Base-by-base conservation (phyloP, 1,140 invertebrate genomes). In the Hermetia illucens region DNA sequence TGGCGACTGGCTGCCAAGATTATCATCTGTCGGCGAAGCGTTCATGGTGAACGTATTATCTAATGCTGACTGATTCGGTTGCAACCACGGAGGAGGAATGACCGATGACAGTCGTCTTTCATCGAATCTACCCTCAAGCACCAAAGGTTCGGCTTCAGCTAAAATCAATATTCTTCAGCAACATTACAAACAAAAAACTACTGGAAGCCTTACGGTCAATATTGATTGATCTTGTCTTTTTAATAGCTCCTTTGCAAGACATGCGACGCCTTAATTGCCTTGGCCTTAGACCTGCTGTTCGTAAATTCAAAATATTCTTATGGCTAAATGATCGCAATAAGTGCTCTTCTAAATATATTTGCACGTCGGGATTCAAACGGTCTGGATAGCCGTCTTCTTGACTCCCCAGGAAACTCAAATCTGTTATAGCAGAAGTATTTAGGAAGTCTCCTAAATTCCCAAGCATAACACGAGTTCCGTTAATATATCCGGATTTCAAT, bases 401-500 rank as follows among this genome's bases (percentile, higher is more conserved):
- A 59, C 84, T 90, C 20, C 86, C 84, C 33, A 96, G 62, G 55
- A 98, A 97, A 61, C 85, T 94, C 21, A 98, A 66, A 63, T 93
- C 93, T 0, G 90, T 94, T 16, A 97, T 84, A 49, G 91, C 95
- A 3, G 92, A 96, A 0, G 93, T 98, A 44, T 77, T 94, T 10
- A 95, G 61, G 60, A 97, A 98, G 45, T 96, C 91, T 41, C 79
- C 79, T 9, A 97, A 62, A 61, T 81, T 79, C 25, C 92, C 92
- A 16, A 97, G 62, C 39, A 89, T 89, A 0, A 96, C 91, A 57
- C 92, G 79, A 13, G 94, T 96, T 19, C 93, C 95, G 61, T 95
- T 95, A 30, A 98, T 94, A 55, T 98, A 98, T 18, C 95, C 95
- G 47, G 91, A 96, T 62, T 95, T 94, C 2, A 98, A 65, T 64